Conservation (phyloP, 1,140 invertebrate species). For the Brachionus sp. region DNA sequence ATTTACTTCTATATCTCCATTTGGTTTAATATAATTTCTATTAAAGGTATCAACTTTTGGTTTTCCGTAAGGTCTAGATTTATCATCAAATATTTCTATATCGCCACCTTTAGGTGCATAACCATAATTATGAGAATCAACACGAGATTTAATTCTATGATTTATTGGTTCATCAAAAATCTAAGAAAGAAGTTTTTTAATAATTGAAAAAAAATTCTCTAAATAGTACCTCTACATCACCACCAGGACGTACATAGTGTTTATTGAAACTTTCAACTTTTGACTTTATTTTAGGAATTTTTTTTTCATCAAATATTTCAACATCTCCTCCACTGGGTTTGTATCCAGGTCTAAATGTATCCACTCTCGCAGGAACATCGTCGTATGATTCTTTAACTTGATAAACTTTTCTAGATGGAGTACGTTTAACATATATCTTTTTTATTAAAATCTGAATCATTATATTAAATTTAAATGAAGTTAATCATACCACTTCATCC, state of each 20-base stretch:
- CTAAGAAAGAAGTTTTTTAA: neutral
- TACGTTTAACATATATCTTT: neutral
- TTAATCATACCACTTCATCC: neutral
- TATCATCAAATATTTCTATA: constrained; percentile 34
- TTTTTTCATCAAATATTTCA: constrained; percentile 43
- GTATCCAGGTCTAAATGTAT: neutral
- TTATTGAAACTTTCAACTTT: constrained; percentile 24
- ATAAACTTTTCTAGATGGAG: neutral
- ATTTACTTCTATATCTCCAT: neutral
- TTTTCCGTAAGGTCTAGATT: neutral
- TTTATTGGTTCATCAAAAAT: constrained; percentile 16
- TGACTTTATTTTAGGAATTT: neutral
- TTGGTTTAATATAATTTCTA: neutral
- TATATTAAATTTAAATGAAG: neutral
- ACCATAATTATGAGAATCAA: constrained; percentile 22
- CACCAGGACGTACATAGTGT: neutral
- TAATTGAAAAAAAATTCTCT: neutral
- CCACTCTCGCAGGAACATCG: constrained; percentile 18
- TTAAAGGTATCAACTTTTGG: constrained; percentile 19
- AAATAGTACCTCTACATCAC: constrained; percentile 9
- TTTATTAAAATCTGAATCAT: neutral
- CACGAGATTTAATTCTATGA: neutral
- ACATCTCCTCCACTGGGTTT: constrained; percentile 22
- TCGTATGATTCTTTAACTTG: constrained; percentile 1
- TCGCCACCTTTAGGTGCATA: constrained; percentile 6